Percentiles rank a stretch among this genome's conserved stretches.
These are phyloP conservation scores for Julus scanicus DNA, from an alignment of 2,888 invertebrate genomes.

Conservation along the genomic window DNA sequence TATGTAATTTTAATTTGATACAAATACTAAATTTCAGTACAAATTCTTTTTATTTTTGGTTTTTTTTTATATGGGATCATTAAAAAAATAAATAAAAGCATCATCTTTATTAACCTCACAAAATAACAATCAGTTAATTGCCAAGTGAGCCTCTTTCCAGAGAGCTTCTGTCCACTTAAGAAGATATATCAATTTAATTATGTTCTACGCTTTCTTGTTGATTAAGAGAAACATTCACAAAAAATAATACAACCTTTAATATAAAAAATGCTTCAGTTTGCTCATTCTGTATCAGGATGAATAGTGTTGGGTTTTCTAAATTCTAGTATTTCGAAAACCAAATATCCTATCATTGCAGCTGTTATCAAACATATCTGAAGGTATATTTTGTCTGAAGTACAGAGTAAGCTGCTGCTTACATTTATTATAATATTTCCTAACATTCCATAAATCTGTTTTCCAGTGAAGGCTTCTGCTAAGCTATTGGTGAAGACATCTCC, in stretches of 20 bases:
- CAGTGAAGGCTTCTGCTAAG: slow-evolving; percentile 24
- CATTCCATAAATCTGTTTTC: slow-evolving; percentile 9
- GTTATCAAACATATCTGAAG: slow-evolving; percentile 7
- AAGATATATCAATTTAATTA: background rate
- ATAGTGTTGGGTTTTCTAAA: background rate
- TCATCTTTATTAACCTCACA: background rate
- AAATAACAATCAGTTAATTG: background rate
- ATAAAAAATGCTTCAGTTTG: background rate
- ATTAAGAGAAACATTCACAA: too few relatives aligned
- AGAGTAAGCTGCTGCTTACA: background rate
- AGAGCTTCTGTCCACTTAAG: background rate
- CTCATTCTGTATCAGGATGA: background rate
- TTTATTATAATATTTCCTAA: slow-evolving; percentile 38
- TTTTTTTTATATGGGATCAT: too few relatives aligned
- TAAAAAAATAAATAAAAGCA: background rate
- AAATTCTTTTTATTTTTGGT: too few relatives aligned
- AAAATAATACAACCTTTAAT: background rate
- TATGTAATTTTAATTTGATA: too few relatives aligned
- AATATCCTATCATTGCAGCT: slow-evolving; percentile 34
- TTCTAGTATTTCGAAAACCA: slow-evolving; percentile 13
- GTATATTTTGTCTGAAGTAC: slow-evolving; percentile 39
- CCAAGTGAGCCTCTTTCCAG: background rate
- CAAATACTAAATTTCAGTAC: too few relatives aligned
- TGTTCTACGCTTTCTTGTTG: too few relatives aligned
- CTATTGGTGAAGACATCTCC: slow-evolving; percentile 7